Evolutionary conservation across 2,888 invertebrate genomes (phyloP).

Genomic region (Chloromyia formosa): DNA sequence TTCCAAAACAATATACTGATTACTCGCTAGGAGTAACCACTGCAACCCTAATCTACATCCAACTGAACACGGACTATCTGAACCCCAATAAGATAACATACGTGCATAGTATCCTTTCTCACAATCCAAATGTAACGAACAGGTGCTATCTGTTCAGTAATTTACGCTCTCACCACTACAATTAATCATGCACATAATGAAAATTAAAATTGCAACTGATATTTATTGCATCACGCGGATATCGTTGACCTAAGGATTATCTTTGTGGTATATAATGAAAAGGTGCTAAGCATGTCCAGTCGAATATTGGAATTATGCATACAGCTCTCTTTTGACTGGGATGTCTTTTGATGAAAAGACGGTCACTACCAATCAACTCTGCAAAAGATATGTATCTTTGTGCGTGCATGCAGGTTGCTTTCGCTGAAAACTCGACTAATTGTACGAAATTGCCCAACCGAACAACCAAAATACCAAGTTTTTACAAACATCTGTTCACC

Average conservation of each 20-base stretch:
- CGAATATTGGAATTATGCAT: background rate
- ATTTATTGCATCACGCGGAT: slow-evolving; percentile 19
- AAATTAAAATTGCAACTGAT: slow-evolving; percentile 44
- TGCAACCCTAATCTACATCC: no score
- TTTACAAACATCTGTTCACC: background rate
- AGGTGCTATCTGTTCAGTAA: slow-evolving; percentile 46
- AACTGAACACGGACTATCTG: no score
- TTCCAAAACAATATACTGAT: no score
- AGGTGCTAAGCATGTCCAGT: slow-evolving; percentile 4
- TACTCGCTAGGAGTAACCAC: no score
- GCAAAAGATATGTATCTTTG: background rate
- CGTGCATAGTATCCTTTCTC: background rate
- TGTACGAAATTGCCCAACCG: background rate
- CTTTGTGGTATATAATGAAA: background rate
- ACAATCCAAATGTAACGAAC: slow-evolving; percentile 47
- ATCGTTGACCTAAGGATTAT: slow-evolving; percentile 43
- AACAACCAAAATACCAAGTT: background rate
- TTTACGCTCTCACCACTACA: slow-evolving; percentile 43
- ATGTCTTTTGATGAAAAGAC: background rate
- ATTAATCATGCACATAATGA: slow-evolving; percentile 47
- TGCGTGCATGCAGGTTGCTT: slow-evolving; percentile 9
- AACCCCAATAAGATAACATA: no score
- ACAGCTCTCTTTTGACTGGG: background rate
- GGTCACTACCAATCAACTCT: slow-evolving; percentile 8
- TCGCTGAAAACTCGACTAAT: background rate